phyloP scores from a whole-genome alignment of 2,888 invertebrate genomes.

The Hypomecis atomaria region DNA sequence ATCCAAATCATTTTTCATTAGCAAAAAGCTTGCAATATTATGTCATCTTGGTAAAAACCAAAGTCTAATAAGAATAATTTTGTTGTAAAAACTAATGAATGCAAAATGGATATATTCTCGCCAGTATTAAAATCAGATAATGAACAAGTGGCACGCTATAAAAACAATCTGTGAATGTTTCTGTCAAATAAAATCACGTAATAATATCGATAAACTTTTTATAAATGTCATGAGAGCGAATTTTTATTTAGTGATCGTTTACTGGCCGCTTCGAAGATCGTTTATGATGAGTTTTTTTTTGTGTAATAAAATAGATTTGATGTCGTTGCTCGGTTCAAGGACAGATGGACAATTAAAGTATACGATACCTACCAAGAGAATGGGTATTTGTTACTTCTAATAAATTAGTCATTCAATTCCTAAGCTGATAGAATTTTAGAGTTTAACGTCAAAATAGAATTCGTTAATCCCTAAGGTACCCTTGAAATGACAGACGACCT shows the following conservation, averaged over 20 bases:
- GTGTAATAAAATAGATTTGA: constrained; percentile 47
- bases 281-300: constrained; percentile 44
- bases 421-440: neutral
- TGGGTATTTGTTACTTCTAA: constrained; percentile 1
- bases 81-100: constrained; percentile 22
- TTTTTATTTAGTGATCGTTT: constrained; percentile 44
- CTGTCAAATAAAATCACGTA: constrained; percentile 37
- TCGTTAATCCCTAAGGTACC: too few relatives aligned
- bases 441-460: neutral
- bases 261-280: constrained; percentile 17
- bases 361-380: constrained; percentile 26
- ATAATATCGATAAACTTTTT: constrained; percentile 40
- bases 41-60: constrained; percentile 22
- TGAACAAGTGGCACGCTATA: constrained; percentile 41
- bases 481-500: too few relatives aligned
- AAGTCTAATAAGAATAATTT: neutral
- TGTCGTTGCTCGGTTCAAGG: constrained; percentile 60
- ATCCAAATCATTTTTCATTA: constrained; percentile 1
- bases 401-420: neutral
- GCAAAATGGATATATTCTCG: constrained; percentile 24
- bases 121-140: constrained; percentile 36
- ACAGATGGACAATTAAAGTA: constrained; percentile 46
- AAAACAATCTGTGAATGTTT: constrained; percentile 41
- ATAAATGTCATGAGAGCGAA: constrained; percentile 44
- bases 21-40: constrained; percentile 6